Conservation (phyloP, 2,797 vertebrate species). For the Pitangus sulphuratus region DNA sequence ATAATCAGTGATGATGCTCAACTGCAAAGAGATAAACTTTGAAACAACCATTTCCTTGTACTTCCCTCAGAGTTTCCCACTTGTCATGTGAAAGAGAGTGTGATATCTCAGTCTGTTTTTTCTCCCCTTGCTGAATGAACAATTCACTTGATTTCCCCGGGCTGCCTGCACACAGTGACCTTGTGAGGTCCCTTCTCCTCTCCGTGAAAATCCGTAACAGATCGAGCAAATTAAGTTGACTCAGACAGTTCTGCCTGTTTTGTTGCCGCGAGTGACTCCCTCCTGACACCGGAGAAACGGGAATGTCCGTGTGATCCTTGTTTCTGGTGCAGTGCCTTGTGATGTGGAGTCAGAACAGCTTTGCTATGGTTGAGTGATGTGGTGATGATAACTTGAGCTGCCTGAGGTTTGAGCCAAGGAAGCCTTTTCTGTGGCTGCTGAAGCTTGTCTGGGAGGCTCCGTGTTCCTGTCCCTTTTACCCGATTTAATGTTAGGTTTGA, state of each 20-base stretch:
- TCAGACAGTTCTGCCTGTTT: neutral
- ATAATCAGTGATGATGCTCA: neutral
- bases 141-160: neutral
- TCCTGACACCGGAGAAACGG: constrained; percentile 28
- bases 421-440: constrained; percentile 8
- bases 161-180: neutral
- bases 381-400: constrained; percentile 8
- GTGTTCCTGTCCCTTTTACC: neutral
- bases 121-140: neutral
- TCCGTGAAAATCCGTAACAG: neutral
- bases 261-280: neutral
- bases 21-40: neutral
- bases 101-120: neutral
- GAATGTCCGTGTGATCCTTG: neutral
- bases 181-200: neutral
- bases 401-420: neutral
- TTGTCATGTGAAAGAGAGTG: neutral
- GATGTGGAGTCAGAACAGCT: constrained; percentile 30
- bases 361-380: constrained; percentile 13
- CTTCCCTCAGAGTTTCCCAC: neutral
- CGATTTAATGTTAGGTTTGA: neutral
- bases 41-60: neutral
- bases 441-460: constrained; percentile 19
- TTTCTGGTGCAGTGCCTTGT: constrained; percentile 12
- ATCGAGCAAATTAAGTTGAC: neutral